Conservation (phyloP, 2,888 invertebrate species). For the Cyclophora albipunctata region DNA sequence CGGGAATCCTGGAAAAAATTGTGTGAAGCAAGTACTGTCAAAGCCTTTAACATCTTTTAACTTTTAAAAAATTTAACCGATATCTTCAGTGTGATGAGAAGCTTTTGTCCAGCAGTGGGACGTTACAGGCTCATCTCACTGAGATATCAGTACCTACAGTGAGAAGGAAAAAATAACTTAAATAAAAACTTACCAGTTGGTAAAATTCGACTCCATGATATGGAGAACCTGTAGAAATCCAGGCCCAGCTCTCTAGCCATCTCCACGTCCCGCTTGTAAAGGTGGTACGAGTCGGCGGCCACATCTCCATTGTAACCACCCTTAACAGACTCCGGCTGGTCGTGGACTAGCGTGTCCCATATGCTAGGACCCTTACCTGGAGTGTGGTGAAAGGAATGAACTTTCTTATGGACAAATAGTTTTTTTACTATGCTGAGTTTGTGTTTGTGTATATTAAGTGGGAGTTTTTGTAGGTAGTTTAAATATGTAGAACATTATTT, state of each 20-base stretch:
- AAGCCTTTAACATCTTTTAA: too few relatives aligned
- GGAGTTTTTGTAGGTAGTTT: too few relatives aligned
- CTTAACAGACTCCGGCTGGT: slow-evolving; percentile 20
- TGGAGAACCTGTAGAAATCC: slow-evolving; percentile 70
- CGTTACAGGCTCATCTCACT: slow-evolving; percentile 47
- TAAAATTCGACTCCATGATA: slow-evolving; percentile 70
- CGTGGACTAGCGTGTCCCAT: slow-evolving; percentile 31
- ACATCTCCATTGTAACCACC: slow-evolving; percentile 64
- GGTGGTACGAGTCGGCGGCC: slow-evolving; percentile 64
- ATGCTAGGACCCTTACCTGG: slow-evolving; percentile 25
- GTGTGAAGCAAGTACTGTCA: neutral
- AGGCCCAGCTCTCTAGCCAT: slow-evolving; percentile 55
- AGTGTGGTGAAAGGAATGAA: neutral
- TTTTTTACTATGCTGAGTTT: too few relatives aligned
- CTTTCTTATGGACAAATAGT: neutral
- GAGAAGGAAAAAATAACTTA: slow-evolving; percentile 11
- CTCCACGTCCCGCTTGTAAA: slow-evolving; percentile 69
- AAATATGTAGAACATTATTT: too few relatives aligned
- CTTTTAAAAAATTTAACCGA: too few relatives aligned
- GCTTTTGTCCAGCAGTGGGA: slow-evolving; percentile 7
- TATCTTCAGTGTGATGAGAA: too few relatives aligned
- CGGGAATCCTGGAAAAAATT: slow-evolving; percentile 33
- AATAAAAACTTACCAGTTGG: slow-evolving; percentile 29
- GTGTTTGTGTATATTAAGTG: too few relatives aligned
- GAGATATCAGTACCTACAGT: neutral